Evolutionary conservation across 2,113 vertebrate species (phyloP).

Genomic region (Carollia perspicillata): DNA sequence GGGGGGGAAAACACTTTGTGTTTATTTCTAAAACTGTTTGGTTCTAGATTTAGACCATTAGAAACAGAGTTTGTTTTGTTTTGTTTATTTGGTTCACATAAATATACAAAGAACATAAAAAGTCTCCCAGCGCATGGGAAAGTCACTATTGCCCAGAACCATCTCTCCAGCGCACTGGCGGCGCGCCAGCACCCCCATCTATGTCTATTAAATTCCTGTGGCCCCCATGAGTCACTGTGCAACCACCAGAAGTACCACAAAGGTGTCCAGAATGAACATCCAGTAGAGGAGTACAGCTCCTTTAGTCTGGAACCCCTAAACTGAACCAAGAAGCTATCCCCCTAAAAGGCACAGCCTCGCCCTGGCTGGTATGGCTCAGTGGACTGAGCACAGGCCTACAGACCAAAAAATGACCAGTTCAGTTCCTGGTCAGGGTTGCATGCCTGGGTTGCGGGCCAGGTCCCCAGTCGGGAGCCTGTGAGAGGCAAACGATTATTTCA

Average conservation of each 20-base stretch:
- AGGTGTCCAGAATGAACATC: background rate
- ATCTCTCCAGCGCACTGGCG: background rate
- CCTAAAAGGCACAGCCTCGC: background rate
- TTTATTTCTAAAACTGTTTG: background rate
- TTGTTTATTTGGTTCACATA: background rate
- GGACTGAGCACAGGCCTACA: too few relatives aligned
- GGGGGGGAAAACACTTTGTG: background rate
- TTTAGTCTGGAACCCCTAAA: background rate
- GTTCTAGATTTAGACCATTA: background rate
- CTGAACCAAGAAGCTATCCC: background rate
- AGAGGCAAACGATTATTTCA: too few relatives aligned
- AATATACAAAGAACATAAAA: background rate
- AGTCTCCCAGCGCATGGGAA: background rate
- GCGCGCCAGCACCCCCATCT: background rate
- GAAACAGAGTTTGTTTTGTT: background rate
- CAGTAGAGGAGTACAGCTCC: background rate
- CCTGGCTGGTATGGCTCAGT: too few relatives aligned
- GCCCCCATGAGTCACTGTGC: background rate
- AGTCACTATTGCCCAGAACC: background rate
- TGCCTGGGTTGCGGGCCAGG: too few relatives aligned
- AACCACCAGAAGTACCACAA: background rate
- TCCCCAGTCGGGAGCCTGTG: too few relatives aligned
- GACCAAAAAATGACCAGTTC: too few relatives aligned
- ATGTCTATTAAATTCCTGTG: background rate
- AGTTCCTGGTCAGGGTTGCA: too few relatives aligned